phyloP scores from a whole-genome alignment of 1,140 invertebrate genomes.

The Idris sp. region DNA sequence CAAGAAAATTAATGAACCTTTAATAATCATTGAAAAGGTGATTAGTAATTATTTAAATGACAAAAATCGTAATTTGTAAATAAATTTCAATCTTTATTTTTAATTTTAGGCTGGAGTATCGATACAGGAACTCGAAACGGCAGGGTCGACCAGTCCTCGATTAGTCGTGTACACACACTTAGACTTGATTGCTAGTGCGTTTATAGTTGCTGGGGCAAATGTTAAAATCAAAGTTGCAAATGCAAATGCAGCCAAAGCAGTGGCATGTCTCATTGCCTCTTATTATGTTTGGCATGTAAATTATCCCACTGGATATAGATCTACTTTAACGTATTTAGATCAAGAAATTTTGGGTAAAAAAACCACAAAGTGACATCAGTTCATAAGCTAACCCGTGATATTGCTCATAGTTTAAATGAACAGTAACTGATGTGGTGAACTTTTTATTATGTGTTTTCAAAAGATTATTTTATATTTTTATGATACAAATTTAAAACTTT shows the following conservation, averaged over 20 bases:
- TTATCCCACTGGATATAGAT: constrained; percentile 11
- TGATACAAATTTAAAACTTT: too few species aligned
- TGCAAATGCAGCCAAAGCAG: constrained; percentile 4
- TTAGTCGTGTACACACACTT: constrained; percentile 7
- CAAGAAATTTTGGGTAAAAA: constrained; percentile 12
- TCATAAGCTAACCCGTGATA: constrained; percentile 11
- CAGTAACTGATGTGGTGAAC: too few species aligned
- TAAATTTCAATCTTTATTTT: too few species aligned
- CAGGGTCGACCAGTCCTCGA: constrained; percentile 6
- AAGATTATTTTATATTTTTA: too few species aligned
- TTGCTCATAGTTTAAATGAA: too few species aligned
- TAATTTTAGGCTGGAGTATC: constrained; percentile 12
- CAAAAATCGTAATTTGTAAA: too few species aligned
- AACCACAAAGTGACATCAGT: constrained; percentile 12
- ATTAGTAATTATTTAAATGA: too few species aligned
- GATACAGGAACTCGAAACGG: constrained; percentile 4
- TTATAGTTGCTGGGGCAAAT: background rate
- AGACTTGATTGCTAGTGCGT: constrained; percentile 1
- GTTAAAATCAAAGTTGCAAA: constrained; percentile 3
- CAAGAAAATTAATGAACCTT: constrained; percentile 2
- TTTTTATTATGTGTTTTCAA: too few species aligned
- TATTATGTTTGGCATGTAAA: constrained; percentile 22
- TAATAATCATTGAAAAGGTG: constrained; percentile 4
- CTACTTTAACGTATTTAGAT: constrained; percentile 9
- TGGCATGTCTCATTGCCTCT: background rate